Evolutionary conservation across 2,888 invertebrate genomes (phyloP).

Genomic region (Ennomos fuscantarius): DNA sequence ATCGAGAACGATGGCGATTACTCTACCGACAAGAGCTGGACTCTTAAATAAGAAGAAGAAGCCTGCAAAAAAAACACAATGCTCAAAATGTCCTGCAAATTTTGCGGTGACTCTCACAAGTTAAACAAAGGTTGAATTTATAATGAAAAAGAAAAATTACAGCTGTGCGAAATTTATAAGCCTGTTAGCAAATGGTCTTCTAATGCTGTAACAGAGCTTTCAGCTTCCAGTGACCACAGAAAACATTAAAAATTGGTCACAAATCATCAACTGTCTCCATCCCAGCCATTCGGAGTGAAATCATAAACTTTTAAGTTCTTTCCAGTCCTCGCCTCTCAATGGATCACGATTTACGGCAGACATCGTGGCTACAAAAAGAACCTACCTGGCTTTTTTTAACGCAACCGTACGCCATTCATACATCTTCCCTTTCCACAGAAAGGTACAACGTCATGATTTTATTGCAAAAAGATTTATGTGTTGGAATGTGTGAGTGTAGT

Average conservation of each 20-base stretch:
- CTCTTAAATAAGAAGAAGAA: no score
- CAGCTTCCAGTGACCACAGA: neutral
- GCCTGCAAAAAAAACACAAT: no score
- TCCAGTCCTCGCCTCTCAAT: conserved; percentile 64
- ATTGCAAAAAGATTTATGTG: conserved; percentile 29
- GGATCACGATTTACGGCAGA: conserved; percentile 77
- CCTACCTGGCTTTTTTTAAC: conserved; percentile 52
- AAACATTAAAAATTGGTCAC: neutral
- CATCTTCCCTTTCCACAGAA: conserved; percentile 38
- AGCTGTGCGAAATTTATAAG: no score
- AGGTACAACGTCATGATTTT: conserved; percentile 35
- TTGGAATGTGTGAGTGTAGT: conserved; percentile 18
- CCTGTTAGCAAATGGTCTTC: neutral
- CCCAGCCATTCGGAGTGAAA: conserved; percentile 12
- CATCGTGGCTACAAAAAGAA: conserved; percentile 75
- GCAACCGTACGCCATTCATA: conserved; percentile 30
- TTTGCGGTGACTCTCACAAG: no score
- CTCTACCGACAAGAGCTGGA: no score
- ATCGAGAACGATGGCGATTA: no score
- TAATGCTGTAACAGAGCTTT: neutral
- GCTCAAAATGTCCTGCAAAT: no score
- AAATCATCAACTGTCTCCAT: conserved; percentile 1
- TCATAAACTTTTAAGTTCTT: conserved; percentile 53
- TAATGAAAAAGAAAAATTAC: no score
- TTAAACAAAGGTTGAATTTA: no score